phyloP scores from a whole-genome alignment of 2,113 vertebrate genomes.

The Heterochromis multidens region DNA sequence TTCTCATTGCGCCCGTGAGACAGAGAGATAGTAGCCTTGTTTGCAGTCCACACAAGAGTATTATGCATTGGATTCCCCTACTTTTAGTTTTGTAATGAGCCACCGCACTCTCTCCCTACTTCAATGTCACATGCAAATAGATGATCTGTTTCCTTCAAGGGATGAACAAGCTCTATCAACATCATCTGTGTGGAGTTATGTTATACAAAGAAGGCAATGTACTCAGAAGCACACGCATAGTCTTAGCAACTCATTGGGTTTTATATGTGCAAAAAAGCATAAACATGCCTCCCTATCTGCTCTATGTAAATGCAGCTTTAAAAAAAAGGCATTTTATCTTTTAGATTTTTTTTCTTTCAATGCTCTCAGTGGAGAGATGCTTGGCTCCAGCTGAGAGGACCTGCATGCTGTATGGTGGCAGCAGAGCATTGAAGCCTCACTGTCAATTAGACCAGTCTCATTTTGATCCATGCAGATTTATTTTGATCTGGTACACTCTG shows the following conservation, averaged over 20 bases:
- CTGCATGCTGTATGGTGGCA: neutral
- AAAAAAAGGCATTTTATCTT: neutral
- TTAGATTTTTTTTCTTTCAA: neutral
- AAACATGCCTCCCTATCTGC: neutral
- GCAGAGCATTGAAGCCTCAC: conserved; percentile 17
- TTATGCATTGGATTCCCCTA: conserved; percentile 31
- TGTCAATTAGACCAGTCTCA: conserved; percentile 41
- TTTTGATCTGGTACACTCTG: conserved; percentile 50
- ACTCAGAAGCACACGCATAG: conserved; percentile 24
- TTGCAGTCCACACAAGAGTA: conserved; percentile 37
- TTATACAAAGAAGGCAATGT: conserved; percentile 60
- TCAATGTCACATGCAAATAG: conserved; percentile 52
- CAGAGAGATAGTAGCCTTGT: conserved; percentile 33
- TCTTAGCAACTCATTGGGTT: neutral
- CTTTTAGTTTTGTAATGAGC: conserved; percentile 43
- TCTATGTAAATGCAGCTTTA: neutral
- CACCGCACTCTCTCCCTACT: neutral
- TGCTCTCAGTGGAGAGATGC: neutral
- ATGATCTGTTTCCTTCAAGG: conserved; percentile 22
- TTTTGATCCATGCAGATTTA: conserved; percentile 54
- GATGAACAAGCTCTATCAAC: conserved; percentile 31
- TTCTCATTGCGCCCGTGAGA: conserved; percentile 30
- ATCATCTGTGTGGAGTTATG: conserved; percentile 22
- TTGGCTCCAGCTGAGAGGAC: conserved; percentile 24
- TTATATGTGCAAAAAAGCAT: neutral